Evolutionary conservation across 92 coral and sea anemone genomes (phyloP).

Genomic region (Parazoanthus atlanticus): DNA sequence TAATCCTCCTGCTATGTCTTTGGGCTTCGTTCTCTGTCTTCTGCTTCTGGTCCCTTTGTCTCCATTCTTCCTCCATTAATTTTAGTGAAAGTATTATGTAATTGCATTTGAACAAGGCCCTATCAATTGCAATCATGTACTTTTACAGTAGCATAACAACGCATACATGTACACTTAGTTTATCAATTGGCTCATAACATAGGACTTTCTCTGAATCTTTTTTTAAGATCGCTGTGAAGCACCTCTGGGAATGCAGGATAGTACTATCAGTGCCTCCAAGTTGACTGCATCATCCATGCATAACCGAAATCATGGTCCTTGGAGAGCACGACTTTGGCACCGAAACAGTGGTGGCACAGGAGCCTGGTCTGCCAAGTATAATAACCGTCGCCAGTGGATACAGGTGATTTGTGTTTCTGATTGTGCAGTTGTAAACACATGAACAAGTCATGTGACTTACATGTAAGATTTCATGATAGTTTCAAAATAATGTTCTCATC

Average conservation of each 20-base stretch:
- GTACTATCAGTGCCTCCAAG: slow-evolving; percentile 71
- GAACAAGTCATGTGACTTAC: background rate
- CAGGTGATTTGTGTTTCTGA: slow-evolving; percentile 43
- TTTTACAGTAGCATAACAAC: background rate
- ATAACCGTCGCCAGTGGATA: slow-evolving; percentile 74
- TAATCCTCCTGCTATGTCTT: no score
- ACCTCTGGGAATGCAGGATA: slow-evolving; percentile 86
- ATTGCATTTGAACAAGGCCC: no score
- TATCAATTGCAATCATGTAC: background rate
- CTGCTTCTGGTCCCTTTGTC: no score
- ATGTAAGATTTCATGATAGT: no score
- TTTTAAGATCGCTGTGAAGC: slow-evolving; percentile 75
- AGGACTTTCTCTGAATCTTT: background rate
- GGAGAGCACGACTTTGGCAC: slow-evolving; percentile 74
- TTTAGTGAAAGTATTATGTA: no score
- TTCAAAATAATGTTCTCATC: no score
- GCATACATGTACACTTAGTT: background rate
- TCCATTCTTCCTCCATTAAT: no score
- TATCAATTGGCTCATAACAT: background rate
- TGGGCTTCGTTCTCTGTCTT: no score
- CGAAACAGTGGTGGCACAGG: slow-evolving; percentile 65
- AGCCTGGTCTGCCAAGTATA: slow-evolving; percentile 69
- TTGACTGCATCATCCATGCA: slow-evolving; percentile 73
- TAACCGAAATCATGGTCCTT: slow-evolving; percentile 75
- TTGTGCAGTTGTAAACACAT: background rate